A percentile compares a stretch with the other conserved stretches of the same genome.
Conservation (phyloP, 2,888 invertebrate species). For the Acronicta alni region DNA sequence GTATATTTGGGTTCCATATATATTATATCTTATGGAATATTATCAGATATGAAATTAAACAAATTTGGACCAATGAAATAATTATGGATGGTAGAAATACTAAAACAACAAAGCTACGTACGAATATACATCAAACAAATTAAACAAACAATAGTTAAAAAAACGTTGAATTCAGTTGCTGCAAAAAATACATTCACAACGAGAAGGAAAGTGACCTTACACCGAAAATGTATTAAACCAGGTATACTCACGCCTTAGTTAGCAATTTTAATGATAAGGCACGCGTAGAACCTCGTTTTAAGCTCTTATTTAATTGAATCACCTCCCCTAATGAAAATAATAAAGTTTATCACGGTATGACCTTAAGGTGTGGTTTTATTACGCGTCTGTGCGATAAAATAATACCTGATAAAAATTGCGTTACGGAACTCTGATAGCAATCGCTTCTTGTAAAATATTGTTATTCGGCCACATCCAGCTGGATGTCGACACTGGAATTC, state of each 20-base stretch:
- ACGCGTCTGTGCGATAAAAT: neutral
- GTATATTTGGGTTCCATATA: too few species aligned
- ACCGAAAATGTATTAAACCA: constrained; percentile 22
- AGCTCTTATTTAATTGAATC: constrained; percentile 65
- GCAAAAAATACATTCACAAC: neutral
- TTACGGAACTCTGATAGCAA: too few species aligned
- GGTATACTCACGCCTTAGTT: constrained; percentile 46
- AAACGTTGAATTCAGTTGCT: neutral
- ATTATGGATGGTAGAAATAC: too few species aligned
- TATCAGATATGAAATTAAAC: too few species aligned
- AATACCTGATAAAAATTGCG: too few species aligned
- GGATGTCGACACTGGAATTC: too few species aligned
- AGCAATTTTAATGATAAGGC: constrained; percentile 68
- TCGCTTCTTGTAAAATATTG: neutral
- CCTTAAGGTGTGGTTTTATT: constrained; percentile 35
- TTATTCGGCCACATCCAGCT: neutral
- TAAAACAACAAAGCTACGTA: too few species aligned
- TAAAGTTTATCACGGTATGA: constrained; percentile 64
- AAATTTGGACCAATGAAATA: too few species aligned
- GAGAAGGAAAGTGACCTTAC: constrained; percentile 13
- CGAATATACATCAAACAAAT: too few species aligned
- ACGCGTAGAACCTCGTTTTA: constrained; percentile 67
- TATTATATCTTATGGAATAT: too few species aligned
- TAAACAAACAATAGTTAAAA: neutral
- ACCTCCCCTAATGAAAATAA: constrained; percentile 73